These are phyloP conservation scores for Sacculina carcini DNA, from an alignment of 2,888 invertebrate genomes.

Conservation along the genomic window DNA sequence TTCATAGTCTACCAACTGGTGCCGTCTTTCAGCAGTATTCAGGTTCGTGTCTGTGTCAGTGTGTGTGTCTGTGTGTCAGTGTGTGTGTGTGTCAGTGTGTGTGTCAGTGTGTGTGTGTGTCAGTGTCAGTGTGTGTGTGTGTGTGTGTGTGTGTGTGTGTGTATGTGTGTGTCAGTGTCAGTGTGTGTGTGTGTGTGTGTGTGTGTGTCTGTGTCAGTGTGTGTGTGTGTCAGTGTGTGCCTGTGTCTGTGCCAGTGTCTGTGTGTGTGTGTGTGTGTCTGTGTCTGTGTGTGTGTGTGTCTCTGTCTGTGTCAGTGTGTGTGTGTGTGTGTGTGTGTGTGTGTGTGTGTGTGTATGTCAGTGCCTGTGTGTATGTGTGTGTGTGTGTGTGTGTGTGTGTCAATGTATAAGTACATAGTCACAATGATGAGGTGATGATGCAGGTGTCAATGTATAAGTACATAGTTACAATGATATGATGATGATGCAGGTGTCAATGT, in stretches of 20 bases:
- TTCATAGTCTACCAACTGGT: conserved; percentile 90
- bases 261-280: neutral
- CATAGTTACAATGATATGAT: neutral
- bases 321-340: neutral
- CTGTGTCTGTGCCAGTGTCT: no score
- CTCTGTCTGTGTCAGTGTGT: neutral
- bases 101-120: conserved; percentile 16
- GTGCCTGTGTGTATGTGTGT: no score
- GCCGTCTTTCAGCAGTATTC: conserved; percentile 66
- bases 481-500: neutral
- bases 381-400: no score
- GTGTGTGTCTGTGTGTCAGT: neutral
- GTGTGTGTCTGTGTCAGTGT: neutral
- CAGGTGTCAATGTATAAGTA: neutral
- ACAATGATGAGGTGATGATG: neutral
- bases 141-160: neutral
- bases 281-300: neutral
- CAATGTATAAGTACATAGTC: neutral
- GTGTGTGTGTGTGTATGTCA: neutral
- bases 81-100: neutral
- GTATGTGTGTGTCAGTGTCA: neutral
- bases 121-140: neutral
- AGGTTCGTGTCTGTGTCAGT: no score
- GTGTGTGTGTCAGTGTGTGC: neutral
- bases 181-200: neutral